A percentile compares a stretch with the other conserved stretches of the same genome.
These are phyloP conservation scores for Arvicanthis niloticus DNA, from an alignment of 2,113 vertebrate species.

Conservation along the genomic window DNA sequence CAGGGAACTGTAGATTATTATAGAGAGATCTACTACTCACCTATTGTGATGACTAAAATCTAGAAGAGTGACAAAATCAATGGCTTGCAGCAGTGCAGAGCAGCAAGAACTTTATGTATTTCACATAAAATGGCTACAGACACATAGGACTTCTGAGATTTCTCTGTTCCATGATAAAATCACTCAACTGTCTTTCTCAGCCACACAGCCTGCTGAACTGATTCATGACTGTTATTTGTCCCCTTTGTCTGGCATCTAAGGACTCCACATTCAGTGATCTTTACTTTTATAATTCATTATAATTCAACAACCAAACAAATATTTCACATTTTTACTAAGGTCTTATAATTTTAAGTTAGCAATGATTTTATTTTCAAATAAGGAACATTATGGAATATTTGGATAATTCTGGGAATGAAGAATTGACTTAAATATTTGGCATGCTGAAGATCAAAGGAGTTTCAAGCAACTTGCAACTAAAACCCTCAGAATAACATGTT, in stretches of 20 bases:
- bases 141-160: not conserved
- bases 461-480: slow-evolving; percentile 73
- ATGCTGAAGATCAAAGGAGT: slow-evolving; percentile 72
- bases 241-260: slow-evolving; percentile 35
- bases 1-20: not conserved
- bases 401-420: slow-evolving; percentile 66
- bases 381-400: slow-evolving; percentile 36
- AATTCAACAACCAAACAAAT: slow-evolving; percentile 28
- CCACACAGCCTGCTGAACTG: not conserved
- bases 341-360: slow-evolving; percentile 67
- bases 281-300: slow-evolving; percentile 21
- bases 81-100: not conserved
- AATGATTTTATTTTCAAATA: slow-evolving; percentile 55
- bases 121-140: not conserved
- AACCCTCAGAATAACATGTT: slow-evolving; percentile 57
- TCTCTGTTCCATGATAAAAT: not conserved
- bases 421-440: slow-evolving; percentile 67
- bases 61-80: not conserved
- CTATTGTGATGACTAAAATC: not conserved
- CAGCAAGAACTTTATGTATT: not conserved
- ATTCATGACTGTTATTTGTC: not conserved
- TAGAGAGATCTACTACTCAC: not conserved
- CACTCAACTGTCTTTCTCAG: not conserved
- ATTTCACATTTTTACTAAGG: slow-evolving; percentile 39
- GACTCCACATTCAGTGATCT: not conserved